These are phyloP conservation scores for Corythucha ciliata DNA, from an alignment of 2,888 invertebrate genomes.

Conservation along the genomic window DNA sequence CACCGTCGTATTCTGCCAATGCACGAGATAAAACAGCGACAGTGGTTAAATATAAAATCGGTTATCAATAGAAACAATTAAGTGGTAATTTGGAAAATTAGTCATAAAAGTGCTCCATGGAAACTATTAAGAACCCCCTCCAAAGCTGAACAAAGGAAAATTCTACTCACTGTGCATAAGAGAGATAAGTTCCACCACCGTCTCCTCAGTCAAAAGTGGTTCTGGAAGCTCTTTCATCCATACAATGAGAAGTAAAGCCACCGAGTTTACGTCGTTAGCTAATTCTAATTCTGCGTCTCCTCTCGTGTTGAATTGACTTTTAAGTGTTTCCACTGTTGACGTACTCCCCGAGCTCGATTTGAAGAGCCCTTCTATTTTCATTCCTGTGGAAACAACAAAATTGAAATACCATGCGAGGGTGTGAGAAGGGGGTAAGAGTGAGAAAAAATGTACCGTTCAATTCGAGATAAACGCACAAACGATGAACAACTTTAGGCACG, in stretches of 20 bases:
- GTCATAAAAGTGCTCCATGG: background rate
- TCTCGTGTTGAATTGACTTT: slow-evolving; percentile 42
- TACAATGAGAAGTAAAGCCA: slow-evolving; percentile 45
- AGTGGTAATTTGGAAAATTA: background rate
- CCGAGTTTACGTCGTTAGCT: slow-evolving; percentile 44
- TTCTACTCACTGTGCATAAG: slow-evolving; percentile 32
- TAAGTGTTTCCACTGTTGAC: slow-evolving; percentile 43
- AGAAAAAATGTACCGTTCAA: slow-evolving; percentile 37
- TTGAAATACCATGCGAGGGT: no score
- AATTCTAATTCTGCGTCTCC: slow-evolving; percentile 45
- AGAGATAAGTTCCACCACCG: slow-evolving; percentile 36
- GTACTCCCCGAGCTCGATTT: slow-evolving; percentile 45
- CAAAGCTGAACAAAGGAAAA: background rate
- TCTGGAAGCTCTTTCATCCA: slow-evolving; percentile 45
- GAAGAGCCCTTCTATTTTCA: slow-evolving; percentile 45
- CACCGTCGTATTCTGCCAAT: slow-evolving; percentile 32
- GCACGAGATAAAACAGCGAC: background rate
- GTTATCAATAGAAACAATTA: background rate
- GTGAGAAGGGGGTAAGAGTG: background rate
- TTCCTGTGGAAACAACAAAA: slow-evolving; percentile 40
- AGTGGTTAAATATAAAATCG: background rate
- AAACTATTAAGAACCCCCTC: background rate
- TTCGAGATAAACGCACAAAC: slow-evolving; percentile 40
- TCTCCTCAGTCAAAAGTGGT: slow-evolving; percentile 43
- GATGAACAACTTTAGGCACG: slow-evolving; percentile 38